Percentiles rank a stretch among this genome's conserved stretches.
phyloP scores from a whole-genome alignment of 2,797 vertebrate species.

The Rousettus madagascariensis region DNA sequence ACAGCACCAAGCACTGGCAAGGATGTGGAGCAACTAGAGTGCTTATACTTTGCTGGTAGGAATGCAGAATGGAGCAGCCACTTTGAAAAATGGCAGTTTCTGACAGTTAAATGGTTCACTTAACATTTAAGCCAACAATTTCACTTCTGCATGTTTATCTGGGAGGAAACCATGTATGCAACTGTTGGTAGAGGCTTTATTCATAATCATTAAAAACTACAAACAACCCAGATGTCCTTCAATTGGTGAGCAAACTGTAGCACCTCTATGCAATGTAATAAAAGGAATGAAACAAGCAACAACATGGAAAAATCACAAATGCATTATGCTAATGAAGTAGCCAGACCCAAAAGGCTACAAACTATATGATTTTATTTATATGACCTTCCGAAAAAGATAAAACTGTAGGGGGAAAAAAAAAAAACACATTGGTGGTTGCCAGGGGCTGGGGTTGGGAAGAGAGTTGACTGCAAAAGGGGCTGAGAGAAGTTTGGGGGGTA shows the following conservation, averaged over 20 bases:
- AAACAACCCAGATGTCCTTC: background rate
- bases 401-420: background rate
- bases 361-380: background rate
- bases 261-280: fast-evolving
- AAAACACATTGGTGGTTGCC: background rate
- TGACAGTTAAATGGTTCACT: background rate
- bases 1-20: background rate
- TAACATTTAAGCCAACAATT: background rate
- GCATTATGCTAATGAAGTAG: background rate
- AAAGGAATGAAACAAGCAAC: background rate
- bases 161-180: background rate
- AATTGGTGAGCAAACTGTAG: background rate
- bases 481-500: background rate
- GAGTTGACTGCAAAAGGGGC: background rate
- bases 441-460: background rate
- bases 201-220: background rate
- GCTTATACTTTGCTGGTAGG: background rate
- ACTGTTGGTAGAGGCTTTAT: background rate
- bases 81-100: background rate
- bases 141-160: background rate
- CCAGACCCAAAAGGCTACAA: background rate
- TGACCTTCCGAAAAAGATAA: background rate
- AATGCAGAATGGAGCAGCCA: too few relatives aligned
- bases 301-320: background rate
- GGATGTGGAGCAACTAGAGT: background rate